These are phyloP conservation scores for Epiblema foenella DNA, from an alignment of 2,888 invertebrate species.

Conservation along the genomic window DNA sequence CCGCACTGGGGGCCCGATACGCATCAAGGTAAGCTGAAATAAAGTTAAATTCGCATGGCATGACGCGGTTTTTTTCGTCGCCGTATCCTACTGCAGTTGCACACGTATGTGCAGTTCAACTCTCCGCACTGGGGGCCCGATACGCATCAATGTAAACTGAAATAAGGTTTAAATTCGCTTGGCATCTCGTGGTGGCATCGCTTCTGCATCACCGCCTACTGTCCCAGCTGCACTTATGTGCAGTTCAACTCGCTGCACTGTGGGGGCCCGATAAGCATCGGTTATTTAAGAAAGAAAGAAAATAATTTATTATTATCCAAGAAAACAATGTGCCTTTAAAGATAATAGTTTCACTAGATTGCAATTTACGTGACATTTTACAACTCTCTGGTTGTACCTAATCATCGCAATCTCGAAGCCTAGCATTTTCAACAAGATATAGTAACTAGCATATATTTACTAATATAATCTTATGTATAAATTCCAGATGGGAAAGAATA, in stretches of 20 bases:
- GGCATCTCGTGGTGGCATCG: neutral
- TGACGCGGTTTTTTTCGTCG: slow-evolving; percentile 93
- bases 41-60: too few species aligned
- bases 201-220: slow-evolving; percentile 62
- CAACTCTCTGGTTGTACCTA: slow-evolving; percentile 68
- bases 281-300: too few species aligned
- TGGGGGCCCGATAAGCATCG: too few species aligned
- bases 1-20: slow-evolving; percentile 86
- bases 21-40: slow-evolving; percentile 40
- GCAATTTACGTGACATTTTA: too few species aligned
- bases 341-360: too few species aligned
- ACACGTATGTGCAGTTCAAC: slow-evolving; percentile 96
- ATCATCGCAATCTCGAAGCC: too few species aligned
- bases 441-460: too few species aligned
- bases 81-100: slow-evolving; percentile 94
- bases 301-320: too few species aligned
- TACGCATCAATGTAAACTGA: slow-evolving; percentile 45
- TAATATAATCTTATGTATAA: slow-evolving; percentile 18
- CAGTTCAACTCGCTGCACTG: slow-evolving; percentile 88
- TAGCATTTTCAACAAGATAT: too few species aligned
- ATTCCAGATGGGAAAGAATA: slow-evolving; percentile 78
- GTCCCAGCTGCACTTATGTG: slow-evolving; percentile 96
- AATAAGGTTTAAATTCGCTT: too few species aligned
- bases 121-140: slow-evolving; percentile 86
- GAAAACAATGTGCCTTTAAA: too few species aligned